Evolutionary conservation across 2,888 invertebrate species (phyloP).

Genomic region (Chirona hameri): DNA sequence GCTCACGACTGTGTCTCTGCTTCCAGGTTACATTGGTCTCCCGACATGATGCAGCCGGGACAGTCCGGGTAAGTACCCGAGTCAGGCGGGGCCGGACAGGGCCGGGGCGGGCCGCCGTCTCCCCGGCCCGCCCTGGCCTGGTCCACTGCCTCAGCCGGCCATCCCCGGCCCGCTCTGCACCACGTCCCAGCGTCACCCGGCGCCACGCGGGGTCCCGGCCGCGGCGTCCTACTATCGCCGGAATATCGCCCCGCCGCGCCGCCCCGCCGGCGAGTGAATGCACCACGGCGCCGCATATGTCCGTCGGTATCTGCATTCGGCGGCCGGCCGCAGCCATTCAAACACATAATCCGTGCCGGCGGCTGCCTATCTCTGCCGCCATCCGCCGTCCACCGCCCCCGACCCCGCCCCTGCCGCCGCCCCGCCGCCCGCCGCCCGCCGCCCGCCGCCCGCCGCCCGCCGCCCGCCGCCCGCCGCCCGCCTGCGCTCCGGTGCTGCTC

Average conservation of each 20-base stretch:
- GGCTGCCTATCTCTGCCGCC: background rate
- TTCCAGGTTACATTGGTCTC: slow-evolving; percentile 9
- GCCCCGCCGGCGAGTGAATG: background rate
- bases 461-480: background rate
- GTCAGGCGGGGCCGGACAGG: too few relatives aligned
- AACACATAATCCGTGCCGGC: background rate
- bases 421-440: too few relatives aligned
- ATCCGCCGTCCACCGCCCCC: background rate
- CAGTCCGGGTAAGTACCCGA: slow-evolving; percentile 5
- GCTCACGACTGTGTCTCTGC: background rate
- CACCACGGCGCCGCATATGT: background rate
- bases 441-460: background rate
- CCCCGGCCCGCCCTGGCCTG: too few relatives aligned
- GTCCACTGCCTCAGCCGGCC: too few relatives aligned
- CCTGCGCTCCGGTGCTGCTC: background rate
- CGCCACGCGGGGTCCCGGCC: background rate
- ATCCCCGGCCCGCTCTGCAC: too few relatives aligned
- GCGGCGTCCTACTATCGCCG: background rate
- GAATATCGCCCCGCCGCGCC: background rate
- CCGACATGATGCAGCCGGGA: slow-evolving; percentile 3
- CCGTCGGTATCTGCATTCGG: background rate
- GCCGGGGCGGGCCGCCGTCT: too few relatives aligned
- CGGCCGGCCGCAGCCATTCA: background rate
- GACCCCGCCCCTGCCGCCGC: too few relatives aligned
- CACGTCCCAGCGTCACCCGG: too few relatives aligned